Base-by-base conservation (phyloP, 1,140 invertebrate genomes). In the Magallana ariakensis region DNA sequence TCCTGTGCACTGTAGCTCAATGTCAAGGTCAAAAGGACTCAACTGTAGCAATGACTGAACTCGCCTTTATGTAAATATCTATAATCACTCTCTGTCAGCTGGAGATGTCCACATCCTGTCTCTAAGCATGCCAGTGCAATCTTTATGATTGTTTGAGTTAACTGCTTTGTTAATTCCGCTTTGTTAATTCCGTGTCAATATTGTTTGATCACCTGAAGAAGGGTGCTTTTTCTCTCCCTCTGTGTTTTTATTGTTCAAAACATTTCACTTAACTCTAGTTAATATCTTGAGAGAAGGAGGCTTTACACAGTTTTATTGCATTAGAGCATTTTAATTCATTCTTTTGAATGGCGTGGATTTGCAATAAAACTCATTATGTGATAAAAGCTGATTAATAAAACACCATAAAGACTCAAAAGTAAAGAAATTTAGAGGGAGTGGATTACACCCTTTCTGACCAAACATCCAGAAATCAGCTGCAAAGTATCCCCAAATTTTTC, bases 171-270 rank as follows among this genome's bases (percentile, higher is more conserved):
- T 75, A 33, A 75, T 26, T 22, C 22, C 15, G 22, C 66, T 75
- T 22, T 26, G 33, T 75, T 75, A 33, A 75, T 26, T 22, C 22
- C 0, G 10, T 26, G 22, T 33, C 26, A 33, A 33, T 75, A 75
- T 75, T 62, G 58, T 62, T 75, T 75, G 66, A 75, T 75, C 66
- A 75, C 66, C 66, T 75, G 66, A 75, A 75, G 66, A 0, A 62
- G 15, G 15, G 15, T 62, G n/a, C 22, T 66, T 66, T 66, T 19
- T 66, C 22, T n/a, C 22, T 19, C 62, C 15, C 22, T 10, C 22
- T 11, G 15, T 26, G 22, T 9, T 75, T 75, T 75, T 75, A 75
- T 75, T 75, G 66, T 75, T 26, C 22, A 75, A 75, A 46, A 75
- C 58, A 16, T 62, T 62, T 62, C 19, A n/a, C 58, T 62, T 62